Conservation (phyloP, 2,888 invertebrate genomes). For the Athetis lepigone region DNA sequence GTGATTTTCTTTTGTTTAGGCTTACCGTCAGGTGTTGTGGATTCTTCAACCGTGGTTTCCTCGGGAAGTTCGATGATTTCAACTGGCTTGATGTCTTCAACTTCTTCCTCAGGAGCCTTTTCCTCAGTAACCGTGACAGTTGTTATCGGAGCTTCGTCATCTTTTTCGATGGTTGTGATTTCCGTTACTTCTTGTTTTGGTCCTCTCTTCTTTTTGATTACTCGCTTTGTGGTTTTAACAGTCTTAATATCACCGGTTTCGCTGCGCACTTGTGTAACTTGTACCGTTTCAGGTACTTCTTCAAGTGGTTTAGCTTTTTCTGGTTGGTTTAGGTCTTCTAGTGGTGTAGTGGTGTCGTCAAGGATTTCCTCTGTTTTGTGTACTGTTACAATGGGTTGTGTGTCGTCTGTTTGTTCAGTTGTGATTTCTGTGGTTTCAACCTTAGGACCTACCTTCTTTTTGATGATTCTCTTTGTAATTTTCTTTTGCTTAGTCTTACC, state of each 20-base stretch:
- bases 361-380: no score
- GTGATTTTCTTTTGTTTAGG: slow-evolving; percentile 43
- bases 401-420: no score
- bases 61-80: slow-evolving; percentile 44
- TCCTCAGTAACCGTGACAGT: no score
- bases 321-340: slow-evolving; percentile 34
- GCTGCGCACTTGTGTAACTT: slow-evolving; percentile 24
- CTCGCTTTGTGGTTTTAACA: slow-evolving; percentile 64
- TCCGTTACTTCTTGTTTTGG: no score
- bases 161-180: no score
- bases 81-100: not conserved
- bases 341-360: slow-evolving; percentile 35
- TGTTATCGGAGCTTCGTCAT: no score
- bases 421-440: no score
- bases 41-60: slow-evolving; percentile 29
- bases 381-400: no score
- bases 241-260: slow-evolving; percentile 71
- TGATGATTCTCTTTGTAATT: no score
- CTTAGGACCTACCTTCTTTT: no score
- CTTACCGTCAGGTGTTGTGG: slow-evolving; percentile 43
- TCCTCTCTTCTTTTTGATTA: slow-evolving; percentile 79
- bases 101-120: no score
- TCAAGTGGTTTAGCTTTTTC: slow-evolving; percentile 18
- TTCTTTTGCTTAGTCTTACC: no score
- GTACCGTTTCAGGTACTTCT: slow-evolving; percentile 27